Evolutionary conservation across 2,113 vertebrate species (phyloP), one percentile per base, ranked within the genome.

Genomic region (Dicentrarchus labrax): DNA sequence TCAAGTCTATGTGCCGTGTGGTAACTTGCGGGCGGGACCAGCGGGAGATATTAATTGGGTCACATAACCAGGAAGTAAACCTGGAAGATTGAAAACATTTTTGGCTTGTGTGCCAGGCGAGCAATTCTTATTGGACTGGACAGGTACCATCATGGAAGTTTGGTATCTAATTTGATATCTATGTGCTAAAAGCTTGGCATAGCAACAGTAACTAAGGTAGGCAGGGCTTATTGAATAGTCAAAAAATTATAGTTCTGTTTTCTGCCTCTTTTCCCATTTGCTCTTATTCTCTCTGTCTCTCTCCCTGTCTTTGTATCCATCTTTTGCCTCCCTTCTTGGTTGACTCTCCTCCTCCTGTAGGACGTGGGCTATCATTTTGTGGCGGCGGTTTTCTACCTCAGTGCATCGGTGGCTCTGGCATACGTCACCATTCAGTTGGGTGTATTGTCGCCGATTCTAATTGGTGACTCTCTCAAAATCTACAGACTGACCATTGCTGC

Each of bases 361-460:
- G 97, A 97, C 61, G 90, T 36, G 15, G 82, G 84, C n/a, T 97
- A 89, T 83, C 96, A 97, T 39, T 91, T 47, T 16, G 74, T 90
- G 51, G 95, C 96, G 0, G 91, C 88, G 17, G 72, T 97, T 4
- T 96, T 97, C 88, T 97, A 97, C 85, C 92, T 97, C 71, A 96
- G 97, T 22, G 95, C 96, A 0, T 89, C 96, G 0, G 96, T 97
- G 78, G 7, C 45, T 36, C 86, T 96, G 86, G 95, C 96, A 11
- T 59, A 0, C 1, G 0, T 43, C 1, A 96, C 95, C 0, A 0
- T 21, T 2, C 0, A 1, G 9, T 0, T 59, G 9, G 0, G 6
- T 1, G 0, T 2, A 1, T 1, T 8, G 13, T 0, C 50, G 17
- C 0, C 2, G 17, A 0, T 0, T 5, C 56, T 13, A 9, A 6